Conservation (phyloP, 2,888 invertebrate genomes). For the Halocaridina rubra region DNA sequence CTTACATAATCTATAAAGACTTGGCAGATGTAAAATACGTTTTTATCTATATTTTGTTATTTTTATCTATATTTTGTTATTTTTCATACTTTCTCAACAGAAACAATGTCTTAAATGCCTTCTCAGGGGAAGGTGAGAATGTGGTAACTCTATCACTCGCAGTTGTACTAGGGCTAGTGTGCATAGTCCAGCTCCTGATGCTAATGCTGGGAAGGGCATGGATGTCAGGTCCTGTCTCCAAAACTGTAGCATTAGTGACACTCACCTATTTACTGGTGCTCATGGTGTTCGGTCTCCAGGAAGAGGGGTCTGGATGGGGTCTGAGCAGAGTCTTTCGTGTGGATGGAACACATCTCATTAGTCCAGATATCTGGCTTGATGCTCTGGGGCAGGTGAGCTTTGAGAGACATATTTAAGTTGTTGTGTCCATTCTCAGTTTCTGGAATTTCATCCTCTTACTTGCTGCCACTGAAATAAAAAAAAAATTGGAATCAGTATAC, state of each 20-base stretch:
- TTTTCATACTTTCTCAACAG: not conserved
- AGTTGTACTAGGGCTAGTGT: not conserved
- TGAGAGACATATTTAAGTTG: not conserved
- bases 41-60: no score
- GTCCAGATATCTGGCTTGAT: constrained; percentile 50
- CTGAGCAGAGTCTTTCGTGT: constrained; percentile 24
- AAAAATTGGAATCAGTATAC: no score
- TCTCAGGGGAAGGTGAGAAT: not conserved
- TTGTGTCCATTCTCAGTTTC: no score
- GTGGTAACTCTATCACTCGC: not conserved
- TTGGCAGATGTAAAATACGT: no score
- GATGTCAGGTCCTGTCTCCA: not conserved
- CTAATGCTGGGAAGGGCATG: constrained; percentile 16
- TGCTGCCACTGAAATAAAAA: no score
- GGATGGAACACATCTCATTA: not conserved
- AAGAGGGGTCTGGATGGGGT: not conserved
- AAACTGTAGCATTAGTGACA: constrained; percentile 14
- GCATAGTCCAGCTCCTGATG: not conserved
- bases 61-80: not conserved
- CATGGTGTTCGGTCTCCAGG: constrained; percentile 18
- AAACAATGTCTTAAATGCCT: constrained; percentile 2
- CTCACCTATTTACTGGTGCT: constrained; percentile 6
- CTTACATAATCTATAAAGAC: no score
- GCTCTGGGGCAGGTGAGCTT: constrained; percentile 52
- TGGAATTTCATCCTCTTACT: no score